Evolutionary conservation across 2,888 invertebrate species (phyloP).

Genomic region (Drosophila anomelani): DNA sequence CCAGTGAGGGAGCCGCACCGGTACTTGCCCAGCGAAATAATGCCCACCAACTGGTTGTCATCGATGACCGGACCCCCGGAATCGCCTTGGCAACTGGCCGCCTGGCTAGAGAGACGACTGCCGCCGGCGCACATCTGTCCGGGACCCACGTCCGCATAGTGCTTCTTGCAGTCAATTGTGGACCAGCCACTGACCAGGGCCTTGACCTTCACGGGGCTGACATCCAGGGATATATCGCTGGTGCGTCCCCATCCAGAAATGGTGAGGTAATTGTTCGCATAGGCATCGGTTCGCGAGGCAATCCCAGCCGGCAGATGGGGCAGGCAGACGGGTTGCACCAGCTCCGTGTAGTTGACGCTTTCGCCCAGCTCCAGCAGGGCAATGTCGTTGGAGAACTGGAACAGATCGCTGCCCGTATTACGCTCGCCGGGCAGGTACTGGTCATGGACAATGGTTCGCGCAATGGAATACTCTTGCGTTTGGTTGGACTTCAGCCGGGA

Average conservation of each 20-base stretch:
- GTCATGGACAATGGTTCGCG: slow-evolving; percentile 87
- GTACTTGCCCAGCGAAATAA: slow-evolving; percentile 47
- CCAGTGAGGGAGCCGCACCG: slow-evolving; percentile 25
- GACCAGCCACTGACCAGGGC: slow-evolving; percentile 85
- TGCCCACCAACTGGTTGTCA: slow-evolving; percentile 46
- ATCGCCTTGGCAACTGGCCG: slow-evolving; percentile 56
- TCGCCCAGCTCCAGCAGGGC: slow-evolving; percentile 88
- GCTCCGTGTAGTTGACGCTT: slow-evolving; percentile 86
- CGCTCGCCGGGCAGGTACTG: slow-evolving; percentile 16
- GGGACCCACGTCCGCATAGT: slow-evolving; percentile 10
- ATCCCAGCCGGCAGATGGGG: slow-evolving; percentile 78
- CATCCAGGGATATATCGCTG: slow-evolving; percentile 82
- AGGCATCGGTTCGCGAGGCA: slow-evolving; percentile 72
- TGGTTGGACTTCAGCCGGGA: slow-evolving; percentile 77
- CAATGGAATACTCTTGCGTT: slow-evolving; percentile 60
- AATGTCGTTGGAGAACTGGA: slow-evolving; percentile 88
- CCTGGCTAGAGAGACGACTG: not conserved
- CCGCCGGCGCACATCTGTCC: slow-evolving; percentile 61
- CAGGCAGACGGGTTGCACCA: slow-evolving; percentile 87
- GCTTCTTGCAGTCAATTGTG: slow-evolving; percentile 22
- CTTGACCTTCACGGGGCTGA: slow-evolving; percentile 86
- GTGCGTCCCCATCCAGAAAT: slow-evolving; percentile 89
- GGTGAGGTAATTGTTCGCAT: slow-evolving; percentile 83
- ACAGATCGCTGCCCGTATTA: slow-evolving; percentile 83
- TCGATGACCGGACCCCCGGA: slow-evolving; percentile 62